Conservation (phyloP, 2,113 vertebrate species). For the Zeus faber region DNA sequence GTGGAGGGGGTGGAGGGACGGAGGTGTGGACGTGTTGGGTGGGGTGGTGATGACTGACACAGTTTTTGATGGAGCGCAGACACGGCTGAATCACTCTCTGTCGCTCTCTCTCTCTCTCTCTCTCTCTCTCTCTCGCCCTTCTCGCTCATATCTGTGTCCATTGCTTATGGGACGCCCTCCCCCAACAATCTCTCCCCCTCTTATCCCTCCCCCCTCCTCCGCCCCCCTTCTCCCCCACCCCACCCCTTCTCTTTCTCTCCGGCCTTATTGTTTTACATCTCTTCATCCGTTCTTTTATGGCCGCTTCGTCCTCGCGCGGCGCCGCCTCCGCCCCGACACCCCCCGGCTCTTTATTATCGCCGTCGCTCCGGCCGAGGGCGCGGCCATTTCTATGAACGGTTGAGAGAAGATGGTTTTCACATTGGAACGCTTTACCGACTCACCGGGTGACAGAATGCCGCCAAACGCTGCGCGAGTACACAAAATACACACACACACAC, state of each 20-base stretch:
- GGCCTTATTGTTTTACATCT: constrained; percentile 73
- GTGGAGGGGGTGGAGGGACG: constrained; percentile 27
- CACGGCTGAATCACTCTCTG: constrained; percentile 62
- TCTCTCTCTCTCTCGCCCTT: constrained; percentile 23
- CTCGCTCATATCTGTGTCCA: no score
- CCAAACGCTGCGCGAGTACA: constrained; percentile 15
- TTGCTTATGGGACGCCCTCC: no score
- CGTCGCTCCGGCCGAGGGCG: constrained; percentile 44
- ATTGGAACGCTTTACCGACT: constrained; percentile 59
- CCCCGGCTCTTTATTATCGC: constrained; percentile 68
- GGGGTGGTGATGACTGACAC: constrained; percentile 61
- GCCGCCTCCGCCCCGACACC: constrained; percentile 59
- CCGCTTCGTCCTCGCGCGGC: constrained; percentile 67
- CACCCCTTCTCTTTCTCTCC: constrained; percentile 24
- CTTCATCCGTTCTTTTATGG: constrained; percentile 71
- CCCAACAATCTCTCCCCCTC: neutral
- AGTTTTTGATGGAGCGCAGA: constrained; percentile 72
- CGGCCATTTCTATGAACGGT: constrained; percentile 70
- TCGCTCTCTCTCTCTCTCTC: constrained; percentile 24
- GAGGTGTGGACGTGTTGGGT: constrained; percentile 17
- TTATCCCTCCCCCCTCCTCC: constrained; percentile 20
- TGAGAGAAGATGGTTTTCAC: constrained; percentile 73
- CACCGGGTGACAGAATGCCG: constrained; percentile 38
- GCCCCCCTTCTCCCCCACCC: constrained; percentile 15
- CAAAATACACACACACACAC: constrained; percentile 23